Evolutionary conservation across 2,797 vertebrate species (phyloP).

Genomic region (Gastrophryne carolinensis): DNA sequence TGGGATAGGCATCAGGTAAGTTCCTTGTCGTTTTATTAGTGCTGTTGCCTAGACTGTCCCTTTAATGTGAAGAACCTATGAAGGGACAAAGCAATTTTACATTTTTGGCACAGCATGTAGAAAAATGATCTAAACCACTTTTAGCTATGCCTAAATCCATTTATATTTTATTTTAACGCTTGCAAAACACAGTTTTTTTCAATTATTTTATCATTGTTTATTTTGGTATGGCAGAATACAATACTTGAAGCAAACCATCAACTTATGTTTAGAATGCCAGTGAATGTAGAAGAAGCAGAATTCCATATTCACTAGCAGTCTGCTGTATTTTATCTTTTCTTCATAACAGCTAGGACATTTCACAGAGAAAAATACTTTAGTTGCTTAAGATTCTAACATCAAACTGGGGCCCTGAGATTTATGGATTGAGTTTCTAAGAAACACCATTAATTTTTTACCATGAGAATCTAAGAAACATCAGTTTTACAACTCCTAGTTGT

Average conservation of each 20-base stretch:
- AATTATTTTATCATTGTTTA: not conserved
- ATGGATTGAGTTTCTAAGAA: constrained; percentile 57
- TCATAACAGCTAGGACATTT: constrained; percentile 57
- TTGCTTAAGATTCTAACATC: constrained; percentile 64
- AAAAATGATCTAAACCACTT: not conserved
- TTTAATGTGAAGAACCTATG: no score
- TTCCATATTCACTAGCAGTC: constrained; percentile 67
- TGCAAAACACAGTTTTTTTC: not conserved
- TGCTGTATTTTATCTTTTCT: constrained; percentile 66
- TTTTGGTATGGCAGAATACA: constrained; percentile 55
- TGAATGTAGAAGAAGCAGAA: constrained; percentile 67
- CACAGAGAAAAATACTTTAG: constrained; percentile 53
- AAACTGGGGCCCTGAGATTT: constrained; percentile 57
- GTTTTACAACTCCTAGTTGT: constrained; percentile 39
- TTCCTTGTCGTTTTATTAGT: no score
- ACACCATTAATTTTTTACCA: constrained; percentile 58
- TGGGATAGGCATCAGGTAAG: no score
- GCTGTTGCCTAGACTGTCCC: no score
- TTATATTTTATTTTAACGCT: not conserved
- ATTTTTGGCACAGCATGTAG: no score
- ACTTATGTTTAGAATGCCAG: constrained; percentile 65
- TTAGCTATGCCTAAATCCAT: not conserved
- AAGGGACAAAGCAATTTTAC: no score
- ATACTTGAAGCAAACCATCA: constrained; percentile 63
- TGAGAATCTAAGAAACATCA: constrained; percentile 56